A percentile compares a stretch with the other conserved stretches of the same genome.
These are phyloP conservation scores for Sinodicranocentrus sp. DNA, from an alignment of 2,888 invertebrate genomes.

Conservation along the genomic window DNA sequence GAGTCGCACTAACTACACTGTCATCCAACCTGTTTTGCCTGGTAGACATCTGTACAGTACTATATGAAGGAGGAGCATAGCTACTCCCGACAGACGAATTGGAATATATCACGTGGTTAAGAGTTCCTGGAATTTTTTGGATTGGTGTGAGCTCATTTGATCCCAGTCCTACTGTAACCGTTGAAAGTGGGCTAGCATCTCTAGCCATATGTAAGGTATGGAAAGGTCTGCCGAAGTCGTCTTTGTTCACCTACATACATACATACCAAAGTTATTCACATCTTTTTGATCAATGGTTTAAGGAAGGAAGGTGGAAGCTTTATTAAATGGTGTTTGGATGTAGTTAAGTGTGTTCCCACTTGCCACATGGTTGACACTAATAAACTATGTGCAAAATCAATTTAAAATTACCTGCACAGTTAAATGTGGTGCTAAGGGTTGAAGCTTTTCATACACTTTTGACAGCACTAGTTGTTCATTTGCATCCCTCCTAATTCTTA, in stretches of 20 bases:
- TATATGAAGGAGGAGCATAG: conserved; percentile 20
- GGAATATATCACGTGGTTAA: conserved; percentile 67
- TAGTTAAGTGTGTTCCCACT: too few species aligned
- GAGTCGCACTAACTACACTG: conserved; percentile 16
- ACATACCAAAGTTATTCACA: too few species aligned
- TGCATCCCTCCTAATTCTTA: conserved; percentile 82
- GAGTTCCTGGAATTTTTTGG: conserved; percentile 55
- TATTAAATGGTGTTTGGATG: too few species aligned
- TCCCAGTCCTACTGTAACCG: conserved; percentile 37
- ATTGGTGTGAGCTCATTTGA: conserved; percentile 68
- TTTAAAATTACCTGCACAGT: conserved; percentile 81
- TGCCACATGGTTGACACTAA: too few species aligned
- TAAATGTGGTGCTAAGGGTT: conserved; percentile 81
- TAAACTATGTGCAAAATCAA: too few species aligned
- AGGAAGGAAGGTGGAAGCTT: too few species aligned
- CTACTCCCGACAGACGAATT: conserved; percentile 64
- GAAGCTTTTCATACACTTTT: conserved; percentile 82
- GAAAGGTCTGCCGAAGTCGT: conserved; percentile 73
- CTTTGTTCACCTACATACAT: conserved; percentile 65
- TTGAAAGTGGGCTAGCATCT: conserved; percentile 66
- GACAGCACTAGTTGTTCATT: conserved; percentile 83
- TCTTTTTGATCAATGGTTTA: too few species aligned
- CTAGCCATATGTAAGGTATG: conserved; percentile 70
- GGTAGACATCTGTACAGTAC: conserved; percentile 32
- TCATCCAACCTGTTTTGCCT: conserved; percentile 32